Evolutionary conservation across 2,797 vertebrate species (phyloP).

Genomic region (Takifugu rubripes): DNA sequence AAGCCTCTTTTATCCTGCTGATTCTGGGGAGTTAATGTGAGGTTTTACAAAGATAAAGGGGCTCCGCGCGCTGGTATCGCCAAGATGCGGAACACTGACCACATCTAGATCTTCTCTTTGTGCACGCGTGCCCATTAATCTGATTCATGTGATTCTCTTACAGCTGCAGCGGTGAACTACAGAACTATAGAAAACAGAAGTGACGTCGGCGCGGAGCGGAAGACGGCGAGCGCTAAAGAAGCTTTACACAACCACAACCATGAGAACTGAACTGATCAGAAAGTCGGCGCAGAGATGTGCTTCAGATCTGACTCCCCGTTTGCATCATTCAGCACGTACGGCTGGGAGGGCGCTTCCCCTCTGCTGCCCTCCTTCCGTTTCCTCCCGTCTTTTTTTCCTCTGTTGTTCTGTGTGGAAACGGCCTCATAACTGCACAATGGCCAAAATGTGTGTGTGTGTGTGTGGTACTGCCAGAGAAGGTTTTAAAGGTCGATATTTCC

Average conservation of each 20-base stretch:
- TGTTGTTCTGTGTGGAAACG: conserved; percentile 7
- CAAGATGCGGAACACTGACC: too few relatives aligned
- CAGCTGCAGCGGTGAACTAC: too few relatives aligned
- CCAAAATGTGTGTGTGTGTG: conserved; percentile 9
- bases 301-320: neutral
- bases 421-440: conserved; percentile 20
- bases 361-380: too few relatives aligned
- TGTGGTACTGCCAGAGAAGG: neutral
- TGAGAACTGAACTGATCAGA: neutral
- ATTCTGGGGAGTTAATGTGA: neutral
- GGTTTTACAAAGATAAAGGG: conserved; percentile 13
- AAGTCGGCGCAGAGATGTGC: conserved; percentile 1
- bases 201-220: too few relatives aligned
- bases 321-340: neutral
- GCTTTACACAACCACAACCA: too few relatives aligned
- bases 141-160: too few relatives aligned
- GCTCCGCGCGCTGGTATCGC: neutral
- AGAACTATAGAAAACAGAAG: too few relatives aligned
- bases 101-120: too few relatives aligned
- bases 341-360: too few relatives aligned
- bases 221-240: too few relatives aligned
- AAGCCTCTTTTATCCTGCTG: conserved; percentile 6
- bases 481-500: neutral
- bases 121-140: too few relatives aligned
- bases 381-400: too few relatives aligned